phyloP scores from a whole-genome alignment of 2,113 vertebrate species.

The Copsychus sechellarum region DNA sequence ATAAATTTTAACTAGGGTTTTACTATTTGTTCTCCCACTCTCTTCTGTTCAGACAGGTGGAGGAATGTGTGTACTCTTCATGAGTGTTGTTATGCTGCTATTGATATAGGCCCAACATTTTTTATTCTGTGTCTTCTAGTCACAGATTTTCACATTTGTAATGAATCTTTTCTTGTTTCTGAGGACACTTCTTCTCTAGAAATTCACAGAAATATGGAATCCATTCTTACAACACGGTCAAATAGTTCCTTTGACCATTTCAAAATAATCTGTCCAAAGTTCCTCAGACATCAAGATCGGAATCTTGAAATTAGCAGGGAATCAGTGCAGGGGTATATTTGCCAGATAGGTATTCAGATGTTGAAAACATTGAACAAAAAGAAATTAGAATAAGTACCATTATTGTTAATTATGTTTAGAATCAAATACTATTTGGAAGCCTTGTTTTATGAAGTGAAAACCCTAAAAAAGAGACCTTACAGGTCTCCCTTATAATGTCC shows the following conservation, averaged over 20 bases:
- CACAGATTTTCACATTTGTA: background rate
- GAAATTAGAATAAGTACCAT: background rate
- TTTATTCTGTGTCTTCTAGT: background rate
- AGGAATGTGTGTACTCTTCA: background rate
- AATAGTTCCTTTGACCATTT: background rate
- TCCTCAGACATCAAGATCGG: background rate
- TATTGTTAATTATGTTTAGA: background rate
- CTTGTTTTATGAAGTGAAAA: background rate
- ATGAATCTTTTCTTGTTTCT: background rate
- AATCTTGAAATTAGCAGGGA: background rate
- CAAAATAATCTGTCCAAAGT: background rate
- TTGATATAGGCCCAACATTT: background rate
- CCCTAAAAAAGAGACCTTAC: background rate
- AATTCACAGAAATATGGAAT: background rate
- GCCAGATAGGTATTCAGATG: background rate
- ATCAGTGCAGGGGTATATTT: background rate
- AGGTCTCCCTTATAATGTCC: background rate
- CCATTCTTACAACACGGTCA: background rate
- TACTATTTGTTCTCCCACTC: background rate
- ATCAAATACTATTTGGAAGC: background rate
- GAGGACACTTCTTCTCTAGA: background rate
- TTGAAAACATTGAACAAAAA: background rate
- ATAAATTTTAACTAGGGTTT: background rate
- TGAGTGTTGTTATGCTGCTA: background rate
- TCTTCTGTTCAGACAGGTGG: background rate